Conservation (phyloP, 2,888 invertebrate species). For the Mesoligia furuncula region DNA sequence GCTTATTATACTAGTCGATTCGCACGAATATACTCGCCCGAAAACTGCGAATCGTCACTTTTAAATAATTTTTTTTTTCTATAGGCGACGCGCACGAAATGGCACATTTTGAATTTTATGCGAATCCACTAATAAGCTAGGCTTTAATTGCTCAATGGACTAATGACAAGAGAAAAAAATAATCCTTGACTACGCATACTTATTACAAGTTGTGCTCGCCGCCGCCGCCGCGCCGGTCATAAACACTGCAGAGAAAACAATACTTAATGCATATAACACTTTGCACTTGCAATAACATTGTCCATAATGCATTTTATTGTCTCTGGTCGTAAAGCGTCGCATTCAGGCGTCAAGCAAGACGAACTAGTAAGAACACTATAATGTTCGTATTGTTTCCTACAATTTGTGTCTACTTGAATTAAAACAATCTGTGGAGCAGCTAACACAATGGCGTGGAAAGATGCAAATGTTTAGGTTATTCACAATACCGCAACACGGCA, state of each 20-base stretch:
- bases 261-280: background rate
- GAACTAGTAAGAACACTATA: constrained; percentile 9
- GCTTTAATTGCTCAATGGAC: constrained; percentile 16
- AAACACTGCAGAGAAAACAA: constrained; percentile 4
- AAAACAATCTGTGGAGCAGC: constrained; percentile 1
- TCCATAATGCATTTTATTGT: constrained; percentile 46
- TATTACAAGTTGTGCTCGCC: background rate
- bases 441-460: background rate
- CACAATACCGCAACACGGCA: background rate
- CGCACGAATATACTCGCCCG: no score
- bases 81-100: no score
- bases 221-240: background rate
- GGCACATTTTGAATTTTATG: no score
- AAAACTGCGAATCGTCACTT: no score
- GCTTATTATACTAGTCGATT: no score
- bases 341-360: constrained; percentile 29
- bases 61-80: no score
- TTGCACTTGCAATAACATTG: constrained; percentile 17
- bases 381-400: constrained; percentile 14
- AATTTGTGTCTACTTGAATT: constrained; percentile 9
- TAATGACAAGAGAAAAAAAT: no score
- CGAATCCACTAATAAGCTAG: no score
- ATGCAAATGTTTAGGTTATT: background rate
- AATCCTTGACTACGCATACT: background rate
- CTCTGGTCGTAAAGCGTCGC: constrained; percentile 29